phyloP scores from a whole-genome alignment of 2,113 vertebrate genomes.

The Lanius ludovicianus region DNA sequence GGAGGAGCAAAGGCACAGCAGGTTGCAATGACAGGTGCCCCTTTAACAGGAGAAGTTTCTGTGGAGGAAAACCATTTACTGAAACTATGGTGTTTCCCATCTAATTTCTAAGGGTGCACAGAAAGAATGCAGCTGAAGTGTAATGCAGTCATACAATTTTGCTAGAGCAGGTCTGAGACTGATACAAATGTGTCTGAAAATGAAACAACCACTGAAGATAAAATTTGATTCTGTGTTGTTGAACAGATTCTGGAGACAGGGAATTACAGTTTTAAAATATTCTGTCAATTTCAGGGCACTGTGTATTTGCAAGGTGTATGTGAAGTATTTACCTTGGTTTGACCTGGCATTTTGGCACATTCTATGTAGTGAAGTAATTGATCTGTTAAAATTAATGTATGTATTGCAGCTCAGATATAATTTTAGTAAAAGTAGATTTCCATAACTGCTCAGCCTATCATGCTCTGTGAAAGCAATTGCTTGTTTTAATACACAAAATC shows the following conservation, averaged over 20 bases:
- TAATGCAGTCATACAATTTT: background rate
- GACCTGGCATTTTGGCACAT: background rate
- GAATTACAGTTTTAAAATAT: background rate
- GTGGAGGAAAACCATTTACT: background rate
- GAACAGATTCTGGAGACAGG: background rate
- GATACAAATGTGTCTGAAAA: background rate
- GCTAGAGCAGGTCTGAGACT: background rate
- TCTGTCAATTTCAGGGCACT: background rate
- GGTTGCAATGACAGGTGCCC: rapidly evolving
- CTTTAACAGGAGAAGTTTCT: background rate
- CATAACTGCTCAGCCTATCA: background rate
- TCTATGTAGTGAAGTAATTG: background rate
- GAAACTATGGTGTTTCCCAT: background rate
- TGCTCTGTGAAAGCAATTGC: background rate
- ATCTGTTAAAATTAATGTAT: background rate
- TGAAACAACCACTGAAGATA: background rate
- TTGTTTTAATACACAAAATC: slow-evolving; percentile 6
- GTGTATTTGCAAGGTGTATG: background rate
- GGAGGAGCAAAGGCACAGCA: background rate
- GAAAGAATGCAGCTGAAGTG: background rate
- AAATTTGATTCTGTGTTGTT: background rate
- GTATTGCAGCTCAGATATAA: background rate
- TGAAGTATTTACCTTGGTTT: background rate
- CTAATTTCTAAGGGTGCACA: background rate
- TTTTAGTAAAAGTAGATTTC: background rate